These are phyloP conservation scores for Dendrolimus punctatus DNA, from an alignment of 1,140 invertebrate genomes.

Conservation along the genomic window DNA sequence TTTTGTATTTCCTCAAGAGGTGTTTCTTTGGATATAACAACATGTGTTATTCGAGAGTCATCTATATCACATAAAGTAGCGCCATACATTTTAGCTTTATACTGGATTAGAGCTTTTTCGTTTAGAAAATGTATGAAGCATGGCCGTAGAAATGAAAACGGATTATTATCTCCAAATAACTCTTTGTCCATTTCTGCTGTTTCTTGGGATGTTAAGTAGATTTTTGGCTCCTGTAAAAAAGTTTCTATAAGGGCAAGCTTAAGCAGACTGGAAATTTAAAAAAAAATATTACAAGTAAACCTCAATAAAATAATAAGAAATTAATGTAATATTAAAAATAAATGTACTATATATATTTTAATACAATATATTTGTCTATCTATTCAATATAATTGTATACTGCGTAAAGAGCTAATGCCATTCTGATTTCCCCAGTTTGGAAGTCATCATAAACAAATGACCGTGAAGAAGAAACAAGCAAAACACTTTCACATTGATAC, in stretches of 20 bases:
- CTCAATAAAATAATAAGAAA: background rate
- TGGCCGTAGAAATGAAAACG: constrained; percentile 39
- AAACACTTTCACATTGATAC: no score
- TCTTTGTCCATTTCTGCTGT: constrained; percentile 40
- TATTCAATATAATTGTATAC: no score
- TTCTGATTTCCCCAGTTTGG: no score
- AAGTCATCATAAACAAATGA: no score
- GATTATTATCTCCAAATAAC: constrained; percentile 33
- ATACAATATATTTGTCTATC: no score
- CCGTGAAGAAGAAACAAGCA: no score
- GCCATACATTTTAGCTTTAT: constrained; percentile 36
- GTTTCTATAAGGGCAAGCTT: background rate
- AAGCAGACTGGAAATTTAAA: background rate
- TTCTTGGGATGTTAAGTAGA: constrained; percentile 41
- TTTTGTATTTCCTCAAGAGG: constrained; percentile 15
- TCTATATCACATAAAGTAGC: constrained; percentile 23
- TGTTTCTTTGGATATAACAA: constrained; percentile 24
- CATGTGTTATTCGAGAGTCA: constrained; percentile 23
- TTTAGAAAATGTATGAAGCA: constrained; percentile 28
- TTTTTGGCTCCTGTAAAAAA: constrained; percentile 31
- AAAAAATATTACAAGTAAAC: no score
- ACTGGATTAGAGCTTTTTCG: constrained; percentile 10
- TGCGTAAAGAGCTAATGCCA: no score
- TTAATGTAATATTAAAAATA: no score
- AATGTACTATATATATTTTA: no score